Evolutionary conservation across 2,888 invertebrate genomes (phyloP), one percentile per base, ranked within the genome.

Genomic region (Philereme transversata): DNA sequence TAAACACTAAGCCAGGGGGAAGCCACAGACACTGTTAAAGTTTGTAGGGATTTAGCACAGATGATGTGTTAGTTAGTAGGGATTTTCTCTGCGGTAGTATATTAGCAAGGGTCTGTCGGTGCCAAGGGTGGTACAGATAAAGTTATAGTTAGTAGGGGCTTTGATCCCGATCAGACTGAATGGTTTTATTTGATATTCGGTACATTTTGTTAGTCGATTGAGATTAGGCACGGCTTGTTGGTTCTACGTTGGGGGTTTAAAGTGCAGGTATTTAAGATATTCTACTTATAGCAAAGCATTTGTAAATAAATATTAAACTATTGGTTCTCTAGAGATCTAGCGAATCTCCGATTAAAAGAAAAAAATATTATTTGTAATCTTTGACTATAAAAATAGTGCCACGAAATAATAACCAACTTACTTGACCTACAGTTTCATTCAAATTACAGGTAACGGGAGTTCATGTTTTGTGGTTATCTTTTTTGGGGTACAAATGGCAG

Each of bases 1-100:
- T 73, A 57, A 73, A 70, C 61, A 62, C 41, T 59, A 62, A 56
- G 45, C 55, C 49, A 41, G 9, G 35, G 57, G 58, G 36, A 36
- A 47, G 46, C 10, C 48, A 62, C 62, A 62, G 62, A 47, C 43
- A 45, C 43, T 10, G 41, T 11, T 52, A 8, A 7, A 38, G 10
- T 34, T 22, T 41, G 36, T 58, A 22, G n/a, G 22, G 51, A 9
- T 45, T 34, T 9, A 4, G 9, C 35, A 54, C 46, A 51, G 60
- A 46, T 54, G n/a, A 50, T 51, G n/a, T 55, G 22, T 33, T 43
- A 60, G 60, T 60, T 33, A 41, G 36, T 55, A 48, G 4, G 36
- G 43, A 7, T 35, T 8, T 10, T 6, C 8, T 5, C 0, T 7
- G 7, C 0, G 43, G 3, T n/a, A n/a, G 43, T 43, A n/a, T 43